These are phyloP conservation scores for Polypedilum vanderplanki DNA, from an alignment of 1,140 invertebrate species.

Conservation along the genomic window DNA sequence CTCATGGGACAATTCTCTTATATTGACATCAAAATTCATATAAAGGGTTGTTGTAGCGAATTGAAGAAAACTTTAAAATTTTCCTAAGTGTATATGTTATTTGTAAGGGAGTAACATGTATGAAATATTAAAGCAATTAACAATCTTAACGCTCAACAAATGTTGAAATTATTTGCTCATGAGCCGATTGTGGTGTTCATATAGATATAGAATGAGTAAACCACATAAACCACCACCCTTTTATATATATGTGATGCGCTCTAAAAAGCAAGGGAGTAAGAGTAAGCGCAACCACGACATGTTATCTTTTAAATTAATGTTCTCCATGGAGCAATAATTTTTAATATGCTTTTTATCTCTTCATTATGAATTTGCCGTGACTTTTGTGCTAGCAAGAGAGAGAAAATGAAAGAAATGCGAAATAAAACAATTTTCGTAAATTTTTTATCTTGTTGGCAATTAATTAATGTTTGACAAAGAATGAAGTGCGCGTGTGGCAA, in stretches of 20 bases:
- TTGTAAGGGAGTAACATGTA: neutral
- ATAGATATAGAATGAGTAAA: no score
- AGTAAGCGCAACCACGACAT: neutral
- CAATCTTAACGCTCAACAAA: slow-evolving; percentile 27
- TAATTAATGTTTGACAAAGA: slow-evolving; percentile 27
- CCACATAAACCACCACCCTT: neutral
- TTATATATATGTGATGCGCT: neutral
- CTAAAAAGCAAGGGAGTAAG: neutral
- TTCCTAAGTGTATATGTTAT: no score
- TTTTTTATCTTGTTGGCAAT: slow-evolving; percentile 24
- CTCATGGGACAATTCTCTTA: neutral
- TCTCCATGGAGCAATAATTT: slow-evolving; percentile 28
- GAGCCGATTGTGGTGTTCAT: neutral
- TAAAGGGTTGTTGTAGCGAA: neutral
- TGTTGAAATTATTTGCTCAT: slow-evolving; percentile 26
- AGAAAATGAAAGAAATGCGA: neutral
- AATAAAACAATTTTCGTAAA: neutral
- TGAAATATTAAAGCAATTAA: slow-evolving; percentile 26
- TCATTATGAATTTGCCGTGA: slow-evolving; percentile 21
- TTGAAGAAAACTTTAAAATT: no score
- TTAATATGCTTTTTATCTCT: slow-evolving; percentile 29
- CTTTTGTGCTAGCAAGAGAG: neutral
- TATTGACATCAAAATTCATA: neutral
- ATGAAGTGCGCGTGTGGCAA: neutral
- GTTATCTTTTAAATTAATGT: slow-evolving; percentile 28